Percentiles rank a stretch among this genome's conserved stretches.
phyloP scores from a whole-genome alignment of 2,888 invertebrate genomes.

The Nowickia ferox region DNA sequence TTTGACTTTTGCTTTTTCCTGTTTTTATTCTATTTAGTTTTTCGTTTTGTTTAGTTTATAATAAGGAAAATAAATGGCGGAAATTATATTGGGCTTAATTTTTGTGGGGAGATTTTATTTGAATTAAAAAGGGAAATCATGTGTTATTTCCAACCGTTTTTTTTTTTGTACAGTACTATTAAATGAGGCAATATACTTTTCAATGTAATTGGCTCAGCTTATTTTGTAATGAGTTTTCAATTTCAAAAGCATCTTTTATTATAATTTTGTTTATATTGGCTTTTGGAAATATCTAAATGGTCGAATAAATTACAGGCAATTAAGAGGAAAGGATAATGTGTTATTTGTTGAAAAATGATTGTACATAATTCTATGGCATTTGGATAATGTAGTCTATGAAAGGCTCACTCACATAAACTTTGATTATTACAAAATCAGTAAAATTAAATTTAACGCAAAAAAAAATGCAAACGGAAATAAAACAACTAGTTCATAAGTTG shows the following conservation, averaged over 20 bases:
- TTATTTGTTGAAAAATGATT: neutral
- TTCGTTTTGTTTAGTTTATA: constrained; percentile 42
- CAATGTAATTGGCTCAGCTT: constrained; percentile 36
- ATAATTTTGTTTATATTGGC: neutral
- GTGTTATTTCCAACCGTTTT: neutral
- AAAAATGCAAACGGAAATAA: too few relatives aligned
- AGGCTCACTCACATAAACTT: too few relatives aligned
- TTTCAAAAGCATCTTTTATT: constrained; percentile 39
- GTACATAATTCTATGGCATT: too few relatives aligned
- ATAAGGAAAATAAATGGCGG: constrained; percentile 59
- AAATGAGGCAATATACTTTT: constrained; percentile 7
- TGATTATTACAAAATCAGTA: too few relatives aligned
- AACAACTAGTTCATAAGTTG: too few relatives aligned
- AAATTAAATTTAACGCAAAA: too few relatives aligned
- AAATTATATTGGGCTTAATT: constrained; percentile 53
- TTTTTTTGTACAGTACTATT: neutral
- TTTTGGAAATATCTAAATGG: constrained; percentile 7
- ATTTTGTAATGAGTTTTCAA: constrained; percentile 51
- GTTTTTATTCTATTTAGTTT: neutral
- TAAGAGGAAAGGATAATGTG: constrained; percentile 41
- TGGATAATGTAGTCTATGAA: too few relatives aligned
- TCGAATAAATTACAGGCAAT: constrained; percentile 54
- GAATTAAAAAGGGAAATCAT: constrained; percentile 11
- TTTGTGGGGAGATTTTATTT: constrained; percentile 23
- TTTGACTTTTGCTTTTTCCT: constrained; percentile 50